A percentile compares a stretch with the other conserved stretches of the same genome.
Evolutionary conservation across 2,888 invertebrate genomes (phyloP).

Genomic region (Plebejus argus): DNA sequence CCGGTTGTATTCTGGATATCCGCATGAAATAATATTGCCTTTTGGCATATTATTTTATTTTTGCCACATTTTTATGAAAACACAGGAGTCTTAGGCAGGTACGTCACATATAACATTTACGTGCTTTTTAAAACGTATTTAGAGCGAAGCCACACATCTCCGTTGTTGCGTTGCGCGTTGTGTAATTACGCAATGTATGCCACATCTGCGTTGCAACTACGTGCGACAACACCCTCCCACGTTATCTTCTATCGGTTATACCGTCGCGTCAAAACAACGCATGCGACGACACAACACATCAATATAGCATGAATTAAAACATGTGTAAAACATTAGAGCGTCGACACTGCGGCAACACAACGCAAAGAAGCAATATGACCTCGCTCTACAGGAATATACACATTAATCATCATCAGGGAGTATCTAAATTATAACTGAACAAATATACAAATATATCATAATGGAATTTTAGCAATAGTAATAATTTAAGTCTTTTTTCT

Average conservation of each 20-base stretch:
- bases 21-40: background rate
- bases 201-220: background rate
- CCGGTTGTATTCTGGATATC: background rate
- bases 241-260: background rate
- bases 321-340: background rate
- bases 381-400: background rate
- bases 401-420: background rate
- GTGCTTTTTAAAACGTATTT: background rate
- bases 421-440: background rate
- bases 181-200: no score
- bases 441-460: no score
- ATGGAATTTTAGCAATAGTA: background rate
- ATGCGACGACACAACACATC: background rate
- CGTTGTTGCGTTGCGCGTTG: background rate
- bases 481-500: background rate
- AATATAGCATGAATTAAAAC: background rate
- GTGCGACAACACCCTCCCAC: background rate
- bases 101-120: background rate
- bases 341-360: background rate
- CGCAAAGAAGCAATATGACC: background rate
- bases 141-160: background rate
- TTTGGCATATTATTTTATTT: background rate
- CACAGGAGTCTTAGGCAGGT: background rate
- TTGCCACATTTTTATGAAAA: no score
- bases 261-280: background rate